Conservation (phyloP, 2,797 vertebrate genomes). For the Pseudotriccus pelzelni region DNA sequence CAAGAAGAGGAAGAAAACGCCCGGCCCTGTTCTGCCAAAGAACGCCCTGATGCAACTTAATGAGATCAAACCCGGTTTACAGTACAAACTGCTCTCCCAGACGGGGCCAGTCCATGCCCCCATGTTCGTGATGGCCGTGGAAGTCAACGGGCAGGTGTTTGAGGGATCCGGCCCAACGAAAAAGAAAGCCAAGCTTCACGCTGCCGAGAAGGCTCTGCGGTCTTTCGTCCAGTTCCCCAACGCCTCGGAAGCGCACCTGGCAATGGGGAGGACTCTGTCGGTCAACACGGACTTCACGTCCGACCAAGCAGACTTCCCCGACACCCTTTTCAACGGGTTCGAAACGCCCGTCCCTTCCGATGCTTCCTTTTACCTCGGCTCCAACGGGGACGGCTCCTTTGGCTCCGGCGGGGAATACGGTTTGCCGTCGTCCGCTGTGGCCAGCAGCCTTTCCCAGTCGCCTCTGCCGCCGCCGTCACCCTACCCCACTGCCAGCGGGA, state of each 20-base stretch:
- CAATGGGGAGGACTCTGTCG: slow-evolving; percentile 93
- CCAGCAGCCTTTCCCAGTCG: slow-evolving; percentile 83
- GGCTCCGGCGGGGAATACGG: slow-evolving; percentile 86
- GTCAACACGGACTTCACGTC: slow-evolving; percentile 96
- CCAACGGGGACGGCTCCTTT: slow-evolving; percentile 89
- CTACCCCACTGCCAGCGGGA: slow-evolving; percentile 88
- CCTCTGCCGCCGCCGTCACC: slow-evolving; percentile 82
- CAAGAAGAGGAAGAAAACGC: slow-evolving; percentile 94
- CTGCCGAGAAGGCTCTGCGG: slow-evolving; percentile 92
- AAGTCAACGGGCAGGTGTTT: slow-evolving; percentile 95
- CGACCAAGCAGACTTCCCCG: slow-evolving; percentile 95
- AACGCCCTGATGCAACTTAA: slow-evolving; percentile 98
- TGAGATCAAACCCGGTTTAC: slow-evolving; percentile 94
- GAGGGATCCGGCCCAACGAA: slow-evolving; percentile 96
- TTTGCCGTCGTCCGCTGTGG: slow-evolving; percentile 74
- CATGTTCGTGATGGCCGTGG: slow-evolving; percentile 95
- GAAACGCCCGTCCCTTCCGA: slow-evolving; percentile 87
- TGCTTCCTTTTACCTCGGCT: slow-evolving; percentile 86
- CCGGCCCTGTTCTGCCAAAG: slow-evolving; percentile 93
- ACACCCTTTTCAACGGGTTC: slow-evolving; percentile 96
- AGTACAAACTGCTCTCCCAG: slow-evolving; percentile 94
- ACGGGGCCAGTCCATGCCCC: slow-evolving; percentile 95
- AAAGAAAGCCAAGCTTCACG: slow-evolving; percentile 96
- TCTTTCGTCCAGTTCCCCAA: slow-evolving; percentile 98
- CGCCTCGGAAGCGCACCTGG: slow-evolving; percentile 93